These are phyloP conservation scores for Pseudorectes ferrugineus DNA, from an alignment of 2,113 vertebrate species.

Conservation along the genomic window DNA sequence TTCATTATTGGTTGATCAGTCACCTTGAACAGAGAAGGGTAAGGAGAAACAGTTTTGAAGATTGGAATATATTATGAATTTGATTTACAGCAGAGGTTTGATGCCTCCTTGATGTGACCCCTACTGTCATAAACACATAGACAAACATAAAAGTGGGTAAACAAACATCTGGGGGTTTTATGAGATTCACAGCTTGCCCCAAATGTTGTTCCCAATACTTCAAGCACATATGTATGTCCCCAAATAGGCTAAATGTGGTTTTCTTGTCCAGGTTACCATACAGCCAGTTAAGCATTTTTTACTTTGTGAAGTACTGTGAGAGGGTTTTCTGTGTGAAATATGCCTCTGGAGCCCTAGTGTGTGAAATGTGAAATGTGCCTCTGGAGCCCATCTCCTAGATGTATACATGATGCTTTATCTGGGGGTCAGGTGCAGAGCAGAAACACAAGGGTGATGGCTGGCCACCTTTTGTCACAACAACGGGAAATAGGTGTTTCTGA, in stretches of 20 bases:
- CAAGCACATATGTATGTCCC: not conserved
- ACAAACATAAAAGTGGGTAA: not conserved
- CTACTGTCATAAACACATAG: not conserved
- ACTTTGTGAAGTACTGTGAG: not conserved
- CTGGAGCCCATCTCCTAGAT: not conserved
- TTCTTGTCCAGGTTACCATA: not conserved
- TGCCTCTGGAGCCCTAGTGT: not conserved
- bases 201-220: not conserved
- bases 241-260: not conserved
- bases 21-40: not conserved
- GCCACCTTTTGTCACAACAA: not conserved
- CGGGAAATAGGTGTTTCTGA: not conserved
- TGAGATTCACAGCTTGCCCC: not conserved
- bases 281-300: not conserved
- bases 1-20: not conserved
- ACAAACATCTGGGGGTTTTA: not conserved
- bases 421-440: not conserved
- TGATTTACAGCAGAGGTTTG: constrained; percentile 1
- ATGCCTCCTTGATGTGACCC: not conserved
- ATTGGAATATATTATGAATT: not conserved
- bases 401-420: not conserved
- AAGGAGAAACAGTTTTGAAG: not conserved
- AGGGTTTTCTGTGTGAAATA: not conserved
- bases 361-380: not conserved
- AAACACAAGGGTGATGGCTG: not conserved